Conservation (phyloP, 2,113 vertebrate species). For the Podarcis cretensis region DNA sequence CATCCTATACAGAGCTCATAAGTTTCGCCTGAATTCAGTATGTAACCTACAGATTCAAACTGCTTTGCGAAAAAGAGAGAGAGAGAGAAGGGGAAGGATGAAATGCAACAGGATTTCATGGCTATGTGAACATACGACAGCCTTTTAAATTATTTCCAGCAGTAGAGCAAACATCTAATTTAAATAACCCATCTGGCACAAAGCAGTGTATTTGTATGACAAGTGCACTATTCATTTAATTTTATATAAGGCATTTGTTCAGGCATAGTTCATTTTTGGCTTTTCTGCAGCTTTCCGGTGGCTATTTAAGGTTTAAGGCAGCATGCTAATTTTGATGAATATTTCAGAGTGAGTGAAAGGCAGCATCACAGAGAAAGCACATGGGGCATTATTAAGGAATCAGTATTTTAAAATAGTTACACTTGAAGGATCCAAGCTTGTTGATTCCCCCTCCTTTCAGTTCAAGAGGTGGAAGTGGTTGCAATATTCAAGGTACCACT, state of each 20-base stretch:
- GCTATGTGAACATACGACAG: constrained; percentile 8
- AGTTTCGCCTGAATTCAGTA: not conserved
- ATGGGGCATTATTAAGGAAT: not conserved
- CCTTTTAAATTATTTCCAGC: constrained; percentile 10
- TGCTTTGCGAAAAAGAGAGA: not conserved
- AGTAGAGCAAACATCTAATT: not conserved
- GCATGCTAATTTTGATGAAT: not conserved
- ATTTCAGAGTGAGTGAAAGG: not conserved
- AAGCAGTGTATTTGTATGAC: not conserved
- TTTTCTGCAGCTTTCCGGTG: not conserved
- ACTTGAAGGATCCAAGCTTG: not conserved
- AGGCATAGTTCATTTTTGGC: not conserved
- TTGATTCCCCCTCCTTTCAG: not conserved
- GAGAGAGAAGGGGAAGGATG: not conserved
- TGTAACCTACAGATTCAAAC: not conserved
- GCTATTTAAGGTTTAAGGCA: not conserved
- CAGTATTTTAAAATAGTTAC: not conserved
- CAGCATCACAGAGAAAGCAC: not conserved
- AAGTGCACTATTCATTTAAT: not conserved
- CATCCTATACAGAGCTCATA: not conserved
- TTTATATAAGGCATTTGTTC: not conserved
- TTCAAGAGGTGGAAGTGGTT: not conserved
- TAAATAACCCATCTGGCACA: constrained; percentile 6
- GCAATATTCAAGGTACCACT: not conserved
- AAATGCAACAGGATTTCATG: constrained; percentile 9